These are phyloP conservation scores for Drosophila elegans DNA, from an alignment of 1,140 invertebrate species.

Conservation along the genomic window DNA sequence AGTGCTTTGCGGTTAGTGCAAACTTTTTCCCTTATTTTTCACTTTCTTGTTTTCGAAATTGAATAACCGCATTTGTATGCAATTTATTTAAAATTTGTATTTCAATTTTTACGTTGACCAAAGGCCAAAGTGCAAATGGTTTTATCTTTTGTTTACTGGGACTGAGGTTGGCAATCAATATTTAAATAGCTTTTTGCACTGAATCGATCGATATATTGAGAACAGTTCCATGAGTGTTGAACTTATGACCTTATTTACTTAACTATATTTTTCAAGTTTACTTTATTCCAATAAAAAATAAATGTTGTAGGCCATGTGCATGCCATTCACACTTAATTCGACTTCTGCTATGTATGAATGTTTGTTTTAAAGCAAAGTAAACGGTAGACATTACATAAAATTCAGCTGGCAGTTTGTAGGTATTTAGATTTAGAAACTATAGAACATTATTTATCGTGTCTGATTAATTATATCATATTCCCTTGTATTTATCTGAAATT, in stretches of 20 bases:
- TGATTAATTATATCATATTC: constrained; percentile 15
- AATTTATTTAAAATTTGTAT: constrained; percentile 76
- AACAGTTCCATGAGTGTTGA: background rate
- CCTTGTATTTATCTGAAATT: background rate
- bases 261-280: no score
- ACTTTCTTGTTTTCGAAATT: constrained; percentile 57
- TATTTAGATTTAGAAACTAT: background rate
- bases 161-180: constrained; percentile 17
- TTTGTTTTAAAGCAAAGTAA: no score
- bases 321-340: no score
- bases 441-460: constrained; percentile 10
- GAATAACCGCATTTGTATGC: constrained; percentile 76
- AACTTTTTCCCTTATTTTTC: constrained; percentile 64
- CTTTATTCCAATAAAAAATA: no score
- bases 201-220: background rate
- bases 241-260: no score
- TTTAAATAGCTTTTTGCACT: constrained; percentile 13
- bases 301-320: no score
- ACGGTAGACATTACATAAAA: no score
- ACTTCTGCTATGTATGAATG: no score
- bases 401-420: background rate
- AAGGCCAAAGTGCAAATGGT: constrained; percentile 50
- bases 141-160: constrained; percentile 56
- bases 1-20: constrained; percentile 73
- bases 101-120: constrained; percentile 42